Conservation (phyloP, 2,113 vertebrate species). For the Ranitomeya imitator region DNA sequence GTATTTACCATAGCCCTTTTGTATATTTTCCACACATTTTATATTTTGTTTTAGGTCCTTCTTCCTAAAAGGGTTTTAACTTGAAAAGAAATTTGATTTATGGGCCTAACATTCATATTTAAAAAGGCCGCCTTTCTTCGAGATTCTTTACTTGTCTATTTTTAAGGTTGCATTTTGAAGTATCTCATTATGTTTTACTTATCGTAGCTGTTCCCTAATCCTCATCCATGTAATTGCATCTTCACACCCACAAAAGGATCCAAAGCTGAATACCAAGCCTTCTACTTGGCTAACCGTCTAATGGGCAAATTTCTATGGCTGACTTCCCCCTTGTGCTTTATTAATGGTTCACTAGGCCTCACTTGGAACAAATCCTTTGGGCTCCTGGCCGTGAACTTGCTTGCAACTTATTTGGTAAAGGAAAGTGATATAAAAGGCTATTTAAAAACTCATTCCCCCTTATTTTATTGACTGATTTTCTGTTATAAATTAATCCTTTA, state of each 20-base stretch:
- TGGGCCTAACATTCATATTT: background rate
- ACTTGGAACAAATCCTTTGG: slow-evolving; percentile 50
- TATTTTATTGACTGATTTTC: slow-evolving; percentile 63
- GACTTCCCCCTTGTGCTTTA: slow-evolving; percentile 45
- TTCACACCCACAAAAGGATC: slow-evolving; percentile 47
- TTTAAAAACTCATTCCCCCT: slow-evolving; percentile 57
- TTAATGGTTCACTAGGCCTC: slow-evolving; percentile 55
- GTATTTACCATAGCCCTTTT: background rate
- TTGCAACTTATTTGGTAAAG: slow-evolving; percentile 51
- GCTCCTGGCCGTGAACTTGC: slow-evolving; percentile 52
- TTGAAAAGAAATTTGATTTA: slow-evolving; percentile 25
- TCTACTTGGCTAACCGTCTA: slow-evolving; percentile 55
- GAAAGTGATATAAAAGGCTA: slow-evolving; percentile 56
- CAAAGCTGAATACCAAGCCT: slow-evolving; percentile 46
- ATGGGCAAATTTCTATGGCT: slow-evolving; percentile 51
- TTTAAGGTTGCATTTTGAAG: slow-evolving; percentile 45
- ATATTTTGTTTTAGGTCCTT: slow-evolving; percentile 5
- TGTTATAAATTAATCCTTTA: slow-evolving; percentile 61
- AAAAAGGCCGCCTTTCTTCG: slow-evolving; percentile 16
- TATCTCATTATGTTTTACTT: slow-evolving; percentile 48
- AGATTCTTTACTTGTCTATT: background rate
- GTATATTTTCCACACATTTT: slow-evolving; percentile 4
- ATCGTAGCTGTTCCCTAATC: slow-evolving; percentile 45
- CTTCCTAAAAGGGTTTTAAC: background rate
- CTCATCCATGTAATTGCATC: slow-evolving; percentile 48